These are phyloP conservation scores for Mareca penelope DNA, from an alignment of 2,797 vertebrate genomes.

Conservation along the genomic window DNA sequence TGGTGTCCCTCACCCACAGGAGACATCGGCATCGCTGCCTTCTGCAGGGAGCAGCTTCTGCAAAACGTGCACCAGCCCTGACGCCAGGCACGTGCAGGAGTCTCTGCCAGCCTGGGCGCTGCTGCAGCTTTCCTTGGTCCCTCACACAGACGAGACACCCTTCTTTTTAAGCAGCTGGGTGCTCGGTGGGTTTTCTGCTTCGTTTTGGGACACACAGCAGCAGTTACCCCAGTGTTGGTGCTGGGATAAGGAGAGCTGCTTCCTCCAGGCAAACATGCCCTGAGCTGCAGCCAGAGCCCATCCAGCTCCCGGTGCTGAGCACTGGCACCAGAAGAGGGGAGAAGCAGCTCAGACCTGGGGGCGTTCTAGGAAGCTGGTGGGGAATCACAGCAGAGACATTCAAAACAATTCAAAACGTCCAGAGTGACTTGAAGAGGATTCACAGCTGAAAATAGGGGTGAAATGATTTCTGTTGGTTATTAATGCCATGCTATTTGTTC, in stretches of 20 bases:
- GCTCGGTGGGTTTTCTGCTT: background rate
- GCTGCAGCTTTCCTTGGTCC: background rate
- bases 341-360: background rate
- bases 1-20: background rate
- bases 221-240: background rate
- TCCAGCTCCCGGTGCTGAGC: rapidly evolving
- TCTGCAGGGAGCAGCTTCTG: background rate
- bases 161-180: background rate
- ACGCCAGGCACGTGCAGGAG: background rate
- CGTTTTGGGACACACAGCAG: background rate
- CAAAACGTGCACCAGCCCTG: background rate
- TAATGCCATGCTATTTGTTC: conserved; percentile 5
- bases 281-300: background rate
- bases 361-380: background rate
- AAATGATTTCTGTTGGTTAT: conserved; percentile 21
- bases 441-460: conserved; percentile 3
- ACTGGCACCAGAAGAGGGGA: background rate
- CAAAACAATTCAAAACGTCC: background rate
- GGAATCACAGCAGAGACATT: background rate
- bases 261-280: background rate
- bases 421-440: background rate
- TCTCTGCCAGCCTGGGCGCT: background rate
- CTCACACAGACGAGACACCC: background rate
- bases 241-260: background rate
- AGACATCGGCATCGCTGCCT: background rate